Conservation (phyloP, 1,140 invertebrate species). For the Magallana angulata region DNA sequence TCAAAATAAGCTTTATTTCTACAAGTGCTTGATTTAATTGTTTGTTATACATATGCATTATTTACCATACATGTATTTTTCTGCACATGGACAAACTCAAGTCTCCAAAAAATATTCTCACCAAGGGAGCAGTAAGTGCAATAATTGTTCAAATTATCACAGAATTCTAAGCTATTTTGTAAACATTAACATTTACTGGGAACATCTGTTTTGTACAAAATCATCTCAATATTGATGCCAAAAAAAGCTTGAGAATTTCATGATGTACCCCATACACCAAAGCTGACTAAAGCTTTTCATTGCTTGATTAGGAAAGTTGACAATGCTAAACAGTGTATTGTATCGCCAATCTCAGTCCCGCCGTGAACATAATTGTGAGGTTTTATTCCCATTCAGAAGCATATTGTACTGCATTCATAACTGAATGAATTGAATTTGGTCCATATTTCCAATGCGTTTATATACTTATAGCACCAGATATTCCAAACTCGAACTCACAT, state of each 20-base stretch:
- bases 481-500: not conserved
- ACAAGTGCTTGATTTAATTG: too few species aligned
- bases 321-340: constrained; percentile 33
- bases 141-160: not conserved
- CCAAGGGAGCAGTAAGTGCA: not conserved
- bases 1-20: too few species aligned
- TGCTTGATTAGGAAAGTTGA: constrained; percentile 21
- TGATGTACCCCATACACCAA: not conserved
- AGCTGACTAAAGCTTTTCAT: not conserved
- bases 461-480: not conserved
- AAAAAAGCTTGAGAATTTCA: not conserved
- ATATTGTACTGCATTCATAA: not conserved
- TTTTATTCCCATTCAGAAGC: not conserved
- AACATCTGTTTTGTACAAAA: constrained; percentile 4
- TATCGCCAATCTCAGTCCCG: not conserved
- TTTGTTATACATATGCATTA: too few species aligned
- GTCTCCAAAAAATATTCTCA: not conserved
- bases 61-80: too few species aligned
- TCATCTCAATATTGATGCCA: constrained; percentile 11
- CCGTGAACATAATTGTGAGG: not conserved
- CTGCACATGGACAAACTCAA: too few species aligned
- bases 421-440: not conserved
- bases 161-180: not conserved
- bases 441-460: not conserved
- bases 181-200: not conserved